Conservation (phyloP, 2,888 invertebrate genomes). For the Polymixis lichenea region DNA sequence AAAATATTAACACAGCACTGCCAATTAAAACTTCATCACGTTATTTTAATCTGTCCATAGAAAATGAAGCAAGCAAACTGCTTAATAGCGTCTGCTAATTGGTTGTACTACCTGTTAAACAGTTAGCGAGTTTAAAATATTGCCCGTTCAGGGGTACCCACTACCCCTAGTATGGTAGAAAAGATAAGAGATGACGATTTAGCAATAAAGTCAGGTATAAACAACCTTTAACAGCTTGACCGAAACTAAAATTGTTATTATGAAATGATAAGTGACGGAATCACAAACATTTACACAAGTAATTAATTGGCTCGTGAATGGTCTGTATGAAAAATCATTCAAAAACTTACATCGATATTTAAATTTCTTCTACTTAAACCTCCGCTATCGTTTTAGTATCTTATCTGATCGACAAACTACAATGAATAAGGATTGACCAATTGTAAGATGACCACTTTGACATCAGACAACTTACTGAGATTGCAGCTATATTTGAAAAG, state of each 20-base stretch:
- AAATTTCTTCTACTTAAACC: too few relatives aligned
- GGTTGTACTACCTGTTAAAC: slow-evolving; percentile 58
- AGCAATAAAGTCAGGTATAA: not conserved
- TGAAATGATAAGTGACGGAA: too few relatives aligned
- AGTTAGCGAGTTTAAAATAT: slow-evolving; percentile 70
- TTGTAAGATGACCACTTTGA: not conserved
- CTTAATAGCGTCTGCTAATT: slow-evolving; percentile 71
- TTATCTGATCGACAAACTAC: too few relatives aligned
- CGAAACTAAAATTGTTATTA: not conserved
- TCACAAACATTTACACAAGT: too few relatives aligned
- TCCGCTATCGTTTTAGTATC: too few relatives aligned
- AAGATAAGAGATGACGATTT: not conserved
- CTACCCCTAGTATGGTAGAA: not conserved
- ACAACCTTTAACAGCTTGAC: not conserved
- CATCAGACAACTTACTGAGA: not conserved
- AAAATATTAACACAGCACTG: slow-evolving; percentile 10
- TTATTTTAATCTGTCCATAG: slow-evolving; percentile 68
- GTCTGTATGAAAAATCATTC: too few relatives aligned
- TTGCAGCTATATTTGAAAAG: not conserved
- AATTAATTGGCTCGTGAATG: too few relatives aligned
- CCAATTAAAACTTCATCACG: slow-evolving; percentile 69
- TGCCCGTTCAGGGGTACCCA: slow-evolving; percentile 3
- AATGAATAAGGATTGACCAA: not conserved
- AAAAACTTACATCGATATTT: too few relatives aligned
- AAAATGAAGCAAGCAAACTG: slow-evolving; percentile 66